Conservation (phyloP, 2,797 vertebrate species). For the Hylomyscus alleni region DNA sequence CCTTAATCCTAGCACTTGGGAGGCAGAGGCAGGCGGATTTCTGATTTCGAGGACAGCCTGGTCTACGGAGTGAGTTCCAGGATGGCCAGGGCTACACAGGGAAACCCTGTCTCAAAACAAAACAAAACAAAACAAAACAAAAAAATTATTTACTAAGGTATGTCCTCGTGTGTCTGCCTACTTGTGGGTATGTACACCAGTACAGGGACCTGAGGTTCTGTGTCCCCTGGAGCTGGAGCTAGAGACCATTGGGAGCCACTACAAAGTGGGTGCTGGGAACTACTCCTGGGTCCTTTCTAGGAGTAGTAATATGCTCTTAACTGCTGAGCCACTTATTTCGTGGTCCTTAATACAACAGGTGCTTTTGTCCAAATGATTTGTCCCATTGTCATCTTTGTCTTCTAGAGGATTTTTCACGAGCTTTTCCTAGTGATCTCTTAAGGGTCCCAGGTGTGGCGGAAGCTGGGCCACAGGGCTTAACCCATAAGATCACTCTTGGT, state of each 20-base stretch:
- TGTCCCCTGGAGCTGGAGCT: not conserved
- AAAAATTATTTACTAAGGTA: not conserved
- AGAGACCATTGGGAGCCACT: not conserved
- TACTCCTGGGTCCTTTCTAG: not conserved
- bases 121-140: too few relatives aligned
- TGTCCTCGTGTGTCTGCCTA: too few relatives aligned
- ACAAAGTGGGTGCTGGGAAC: not conserved
- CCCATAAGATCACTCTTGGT: not conserved
- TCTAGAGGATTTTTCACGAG: not conserved
- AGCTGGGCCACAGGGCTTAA: accelerated
- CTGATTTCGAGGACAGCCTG: too few relatives aligned
- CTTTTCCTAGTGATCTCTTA: not conserved
- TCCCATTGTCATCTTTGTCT: not conserved
- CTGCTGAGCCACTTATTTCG: not conserved
- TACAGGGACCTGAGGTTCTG: not conserved
- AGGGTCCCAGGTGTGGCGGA: accelerated
- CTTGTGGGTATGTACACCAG: not conserved
- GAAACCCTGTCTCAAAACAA: too few relatives aligned
- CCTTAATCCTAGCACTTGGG: too few relatives aligned
- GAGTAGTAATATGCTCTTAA: not conserved
- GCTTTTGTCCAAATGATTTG: not conserved
- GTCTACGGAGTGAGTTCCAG: too few relatives aligned
- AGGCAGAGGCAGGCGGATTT: too few relatives aligned
- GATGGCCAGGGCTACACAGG: too few relatives aligned
- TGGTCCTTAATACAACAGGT: not conserved